Conservation (phyloP, 2,797 vertebrate species). For the Hypotaenidia philippensis region DNA sequence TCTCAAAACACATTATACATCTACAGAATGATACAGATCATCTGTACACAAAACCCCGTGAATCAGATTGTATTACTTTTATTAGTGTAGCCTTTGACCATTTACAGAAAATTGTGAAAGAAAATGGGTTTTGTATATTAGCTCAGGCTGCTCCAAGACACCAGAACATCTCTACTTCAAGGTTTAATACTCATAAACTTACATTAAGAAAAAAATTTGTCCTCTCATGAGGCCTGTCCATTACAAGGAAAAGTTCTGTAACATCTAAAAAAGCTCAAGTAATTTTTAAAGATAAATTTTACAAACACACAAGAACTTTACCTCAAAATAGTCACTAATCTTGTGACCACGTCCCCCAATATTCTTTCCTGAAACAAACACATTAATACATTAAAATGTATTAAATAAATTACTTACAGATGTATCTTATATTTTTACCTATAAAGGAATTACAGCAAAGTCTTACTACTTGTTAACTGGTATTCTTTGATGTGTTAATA, state of each 20-base stretch:
- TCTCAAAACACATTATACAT: background rate
- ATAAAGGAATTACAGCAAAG: background rate
- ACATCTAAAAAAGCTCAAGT: background rate
- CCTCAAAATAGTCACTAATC: slow-evolving; percentile 99
- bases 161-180: background rate
- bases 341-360: slow-evolving; percentile 93
- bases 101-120: background rate
- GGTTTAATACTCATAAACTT: background rate
- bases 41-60: background rate
- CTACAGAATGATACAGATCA: background rate
- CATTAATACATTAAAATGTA: background rate
- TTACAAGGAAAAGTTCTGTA: background rate
- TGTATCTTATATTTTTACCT: background rate
- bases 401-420: background rate
- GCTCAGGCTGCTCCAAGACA: background rate
- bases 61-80: background rate
- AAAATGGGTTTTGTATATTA: background rate
- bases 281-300: background rate
- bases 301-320: slow-evolving; percentile 79
- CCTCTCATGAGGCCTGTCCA: background rate
- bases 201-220: background rate
- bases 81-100: background rate
- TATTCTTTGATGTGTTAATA: background rate
- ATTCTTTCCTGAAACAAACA: slow-evolving; percentile 88
- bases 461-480: background rate